Evolutionary conservation across 2,113 vertebrate species (phyloP).

Genomic region (Indri indri): DNA sequence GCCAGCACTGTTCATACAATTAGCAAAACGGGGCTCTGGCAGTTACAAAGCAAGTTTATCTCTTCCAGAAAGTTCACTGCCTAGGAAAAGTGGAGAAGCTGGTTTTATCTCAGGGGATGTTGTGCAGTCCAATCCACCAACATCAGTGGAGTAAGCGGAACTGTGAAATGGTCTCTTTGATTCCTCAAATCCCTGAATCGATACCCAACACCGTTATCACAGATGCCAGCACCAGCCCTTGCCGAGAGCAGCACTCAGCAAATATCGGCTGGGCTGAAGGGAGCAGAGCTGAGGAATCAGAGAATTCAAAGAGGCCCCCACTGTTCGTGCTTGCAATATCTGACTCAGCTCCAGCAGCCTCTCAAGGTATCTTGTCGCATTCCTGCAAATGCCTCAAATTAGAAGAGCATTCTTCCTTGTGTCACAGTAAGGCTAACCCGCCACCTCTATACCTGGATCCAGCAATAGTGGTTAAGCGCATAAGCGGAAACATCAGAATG

Average conservation of each 20-base stretch:
- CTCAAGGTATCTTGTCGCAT: too few relatives aligned
- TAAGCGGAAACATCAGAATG: fast-evolving
- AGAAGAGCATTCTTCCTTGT: fast-evolving
- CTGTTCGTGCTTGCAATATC: fast-evolving
- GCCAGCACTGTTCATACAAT: too few relatives aligned
- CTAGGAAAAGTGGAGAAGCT: not conserved
- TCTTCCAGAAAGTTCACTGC: fast-evolving
- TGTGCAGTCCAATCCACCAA: not conserved
- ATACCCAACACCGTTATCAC: fast-evolving
- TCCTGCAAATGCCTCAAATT: not conserved
- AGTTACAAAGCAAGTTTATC: not conserved
- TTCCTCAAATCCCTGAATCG: not conserved
- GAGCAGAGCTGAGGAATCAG: not conserved
- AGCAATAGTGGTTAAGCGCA: fast-evolving
- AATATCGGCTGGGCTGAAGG: fast-evolving
- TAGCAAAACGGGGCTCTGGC: not conserved
- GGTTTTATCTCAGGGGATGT: not conserved
- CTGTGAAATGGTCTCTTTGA: not conserved
- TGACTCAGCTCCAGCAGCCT: too few relatives aligned
- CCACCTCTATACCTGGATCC: not conserved
- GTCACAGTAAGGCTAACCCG: fast-evolving
- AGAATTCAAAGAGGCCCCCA: too few relatives aligned
- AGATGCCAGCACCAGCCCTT: fast-evolving
- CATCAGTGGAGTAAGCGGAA: fast-evolving
- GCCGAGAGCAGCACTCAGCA: fast-evolving